Percentiles rank a stretch among this genome's conserved stretches.
These are phyloP conservation scores for Yponomeuta malinellus DNA, from an alignment of 2,888 invertebrate species.

Conservation along the genomic window DNA sequence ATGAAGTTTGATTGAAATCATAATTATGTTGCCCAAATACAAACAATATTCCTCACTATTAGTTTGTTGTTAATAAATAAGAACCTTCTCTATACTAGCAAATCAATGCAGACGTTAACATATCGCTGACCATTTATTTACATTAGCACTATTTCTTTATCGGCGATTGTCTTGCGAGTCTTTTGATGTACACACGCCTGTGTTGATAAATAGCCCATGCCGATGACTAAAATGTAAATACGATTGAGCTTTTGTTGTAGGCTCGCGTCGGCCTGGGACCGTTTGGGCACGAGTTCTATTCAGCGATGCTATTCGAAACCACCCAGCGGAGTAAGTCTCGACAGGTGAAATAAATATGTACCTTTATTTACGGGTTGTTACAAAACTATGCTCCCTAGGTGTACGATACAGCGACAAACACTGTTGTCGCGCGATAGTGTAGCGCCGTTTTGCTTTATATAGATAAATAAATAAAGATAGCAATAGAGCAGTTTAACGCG, in stretches of 20 bases:
- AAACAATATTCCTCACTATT: too few relatives aligned
- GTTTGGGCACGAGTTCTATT: slow-evolving; percentile 38
- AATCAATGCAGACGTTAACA: slow-evolving; percentile 51
- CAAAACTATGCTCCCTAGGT: not conserved
- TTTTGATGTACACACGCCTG: slow-evolving; percentile 48
- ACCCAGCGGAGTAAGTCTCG: slow-evolving; percentile 4
- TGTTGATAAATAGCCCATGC: slow-evolving; percentile 57
- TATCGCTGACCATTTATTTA: slow-evolving; percentile 71
- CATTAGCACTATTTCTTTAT: slow-evolving; percentile 73
- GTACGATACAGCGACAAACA: too few relatives aligned
- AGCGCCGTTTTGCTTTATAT: too few relatives aligned
- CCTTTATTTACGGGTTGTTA: not conserved
- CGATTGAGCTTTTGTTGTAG: slow-evolving; percentile 54
- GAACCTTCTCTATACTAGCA: slow-evolving; percentile 36
- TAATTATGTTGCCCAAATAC: too few relatives aligned
- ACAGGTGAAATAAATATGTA: not conserved
- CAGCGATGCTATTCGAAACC: slow-evolving; percentile 23
- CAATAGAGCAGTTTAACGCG: too few relatives aligned
- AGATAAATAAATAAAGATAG: too few relatives aligned
- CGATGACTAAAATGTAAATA: slow-evolving; percentile 64
- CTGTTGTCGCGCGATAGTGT: too few relatives aligned
- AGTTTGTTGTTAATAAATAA: slow-evolving; percentile 5
- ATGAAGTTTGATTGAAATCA: too few relatives aligned
- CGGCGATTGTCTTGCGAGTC: slow-evolving; percentile 60
- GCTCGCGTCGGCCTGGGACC: slow-evolving; percentile 32